phyloP scores from a whole-genome alignment of 2,113 vertebrate species.

The Ctenomys sociabilis region DNA sequence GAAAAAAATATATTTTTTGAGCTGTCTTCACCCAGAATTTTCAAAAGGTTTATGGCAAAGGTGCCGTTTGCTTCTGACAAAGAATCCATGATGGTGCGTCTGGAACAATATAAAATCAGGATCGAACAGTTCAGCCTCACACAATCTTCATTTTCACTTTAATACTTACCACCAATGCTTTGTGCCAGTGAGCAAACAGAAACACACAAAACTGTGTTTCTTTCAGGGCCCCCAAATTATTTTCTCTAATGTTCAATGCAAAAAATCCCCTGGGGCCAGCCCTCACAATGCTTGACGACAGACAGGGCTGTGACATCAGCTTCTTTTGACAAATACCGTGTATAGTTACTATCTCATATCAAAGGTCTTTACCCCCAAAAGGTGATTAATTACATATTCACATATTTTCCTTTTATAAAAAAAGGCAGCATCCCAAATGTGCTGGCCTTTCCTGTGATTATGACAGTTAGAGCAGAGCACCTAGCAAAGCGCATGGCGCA shows the following conservation, averaged over 20 bases:
- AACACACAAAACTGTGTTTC: not conserved
- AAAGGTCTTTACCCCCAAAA: not conserved
- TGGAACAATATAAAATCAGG: slow-evolving; percentile 8
- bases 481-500: not conserved
- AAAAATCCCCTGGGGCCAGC: not conserved
- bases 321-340: not conserved
- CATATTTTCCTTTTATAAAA: not conserved
- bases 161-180: fast-evolving
- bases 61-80: slow-evolving; percentile 85
- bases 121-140: not conserved
- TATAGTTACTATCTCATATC: not conserved
- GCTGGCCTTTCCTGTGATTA: not conserved
- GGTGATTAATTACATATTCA: not conserved
- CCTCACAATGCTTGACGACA: not conserved
- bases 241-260: not conserved
- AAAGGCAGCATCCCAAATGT: not conserved
- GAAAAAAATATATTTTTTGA: slow-evolving; percentile 90
- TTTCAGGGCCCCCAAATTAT: not conserved
- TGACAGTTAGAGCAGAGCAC: not conserved
- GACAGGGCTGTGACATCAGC: not conserved
- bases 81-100: slow-evolving; percentile 85
- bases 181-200: not conserved
- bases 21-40: slow-evolving; percentile 82
- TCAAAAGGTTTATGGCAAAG: slow-evolving; percentile 90
- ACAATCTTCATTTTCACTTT: fast-evolving